These are phyloP conservation scores for Plestiodon gilberti DNA, from an alignment of 2,113 vertebrate species.

Conservation along the genomic window DNA sequence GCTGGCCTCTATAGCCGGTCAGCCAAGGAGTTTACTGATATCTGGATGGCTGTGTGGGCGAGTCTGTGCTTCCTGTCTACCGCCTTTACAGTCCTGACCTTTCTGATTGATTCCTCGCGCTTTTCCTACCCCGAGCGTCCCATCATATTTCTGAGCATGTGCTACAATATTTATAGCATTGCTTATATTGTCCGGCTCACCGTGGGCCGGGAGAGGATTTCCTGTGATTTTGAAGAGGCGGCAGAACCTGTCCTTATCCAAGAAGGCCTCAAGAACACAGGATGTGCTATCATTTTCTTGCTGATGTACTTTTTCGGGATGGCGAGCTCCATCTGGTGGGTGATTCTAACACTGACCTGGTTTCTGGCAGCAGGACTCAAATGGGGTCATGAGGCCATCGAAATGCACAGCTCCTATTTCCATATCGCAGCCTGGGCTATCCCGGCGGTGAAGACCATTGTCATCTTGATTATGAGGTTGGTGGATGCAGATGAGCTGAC, in stretches of 20 bases:
- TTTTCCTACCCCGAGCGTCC: constrained; percentile 98
- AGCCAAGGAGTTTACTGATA: constrained; percentile 95
- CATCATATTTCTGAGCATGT: constrained; percentile 99
- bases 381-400: constrained; percentile 98
- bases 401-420: constrained; percentile 99
- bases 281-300: constrained; percentile 98
- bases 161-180: constrained; percentile 99
- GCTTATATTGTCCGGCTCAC: constrained; percentile 96
- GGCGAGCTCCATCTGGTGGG: constrained; percentile 99
- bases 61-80: constrained; percentile 97
- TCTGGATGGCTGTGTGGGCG: constrained; percentile 98
- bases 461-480: constrained; percentile 96
- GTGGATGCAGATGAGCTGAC: constrained; percentile 96
- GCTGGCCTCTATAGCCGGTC: constrained; percentile 91
- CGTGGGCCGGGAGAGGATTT: constrained; percentile 95
- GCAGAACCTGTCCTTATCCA: constrained; percentile 94
- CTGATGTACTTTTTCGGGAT: constrained; percentile 99
- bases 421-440: constrained; percentile 99
- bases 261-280: constrained; percentile 98
- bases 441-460: constrained; percentile 96
- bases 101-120: constrained; percentile 94
- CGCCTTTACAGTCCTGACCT: constrained; percentile 95
- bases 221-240: constrained; percentile 96
- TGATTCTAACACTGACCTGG: constrained; percentile 97
- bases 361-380: constrained; percentile 97